Percentiles rank a stretch among this genome's conserved stretches.
Conservation (phyloP, 2,113 vertebrate species). For the Cochlearius cochlearius region DNA sequence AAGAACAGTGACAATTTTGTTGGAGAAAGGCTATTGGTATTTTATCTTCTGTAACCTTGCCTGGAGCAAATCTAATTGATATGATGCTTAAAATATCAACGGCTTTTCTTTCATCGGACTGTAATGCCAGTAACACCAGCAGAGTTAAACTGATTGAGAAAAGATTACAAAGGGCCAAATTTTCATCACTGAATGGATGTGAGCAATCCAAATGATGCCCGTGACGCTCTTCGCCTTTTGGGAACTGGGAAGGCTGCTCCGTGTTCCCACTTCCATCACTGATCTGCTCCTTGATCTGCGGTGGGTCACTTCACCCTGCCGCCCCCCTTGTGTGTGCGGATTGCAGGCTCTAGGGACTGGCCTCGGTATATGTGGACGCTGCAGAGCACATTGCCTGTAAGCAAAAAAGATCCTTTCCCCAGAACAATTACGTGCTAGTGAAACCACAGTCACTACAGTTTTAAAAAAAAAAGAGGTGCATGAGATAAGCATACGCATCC, state of each 20-base stretch:
- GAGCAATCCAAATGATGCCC: background rate
- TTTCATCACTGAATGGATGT: background rate
- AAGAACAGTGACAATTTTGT: background rate
- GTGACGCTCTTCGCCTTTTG: background rate
- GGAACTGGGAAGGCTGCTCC: background rate
- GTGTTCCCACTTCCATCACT: background rate
- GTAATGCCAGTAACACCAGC: background rate
- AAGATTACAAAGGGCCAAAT: background rate
- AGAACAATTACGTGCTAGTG: background rate
- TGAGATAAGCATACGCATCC: background rate
- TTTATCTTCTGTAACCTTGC: background rate
- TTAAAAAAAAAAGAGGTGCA: background rate
- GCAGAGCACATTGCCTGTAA: rapidly evolving
- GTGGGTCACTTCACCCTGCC: background rate
- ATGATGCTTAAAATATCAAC: background rate
- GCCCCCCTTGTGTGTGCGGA: no score
- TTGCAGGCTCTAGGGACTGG: background rate
- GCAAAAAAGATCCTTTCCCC: background rate
- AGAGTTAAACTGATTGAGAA: background rate
- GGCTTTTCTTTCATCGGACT: background rate
- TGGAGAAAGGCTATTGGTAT: background rate
- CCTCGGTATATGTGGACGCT: rapidly evolving
- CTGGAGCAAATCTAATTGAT: background rate
- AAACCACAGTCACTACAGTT: background rate
- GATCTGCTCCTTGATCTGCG: background rate